phyloP scores from a whole-genome alignment of 1,140 invertebrate species.

The Venturia canescens region DNA sequence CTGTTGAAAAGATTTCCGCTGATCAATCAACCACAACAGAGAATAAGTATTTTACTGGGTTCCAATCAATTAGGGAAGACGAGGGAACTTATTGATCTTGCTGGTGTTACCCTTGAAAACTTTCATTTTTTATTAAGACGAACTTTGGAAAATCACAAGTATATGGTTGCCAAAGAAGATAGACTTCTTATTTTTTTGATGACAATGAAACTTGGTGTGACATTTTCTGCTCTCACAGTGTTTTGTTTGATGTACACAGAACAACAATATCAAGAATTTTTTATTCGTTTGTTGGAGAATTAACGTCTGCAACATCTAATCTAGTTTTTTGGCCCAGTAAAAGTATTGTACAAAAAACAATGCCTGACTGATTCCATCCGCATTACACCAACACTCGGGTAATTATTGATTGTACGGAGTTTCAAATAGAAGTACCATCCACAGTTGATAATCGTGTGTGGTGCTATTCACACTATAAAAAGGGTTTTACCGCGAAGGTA shows the following conservation, averaged over 20 bases:
- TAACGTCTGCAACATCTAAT: constrained; percentile 31
- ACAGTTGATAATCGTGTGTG: constrained; percentile 64
- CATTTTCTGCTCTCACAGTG: constrained; percentile 25
- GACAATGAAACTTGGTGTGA: constrained; percentile 38
- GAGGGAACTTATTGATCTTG: constrained; percentile 23
- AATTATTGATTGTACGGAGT: no score
- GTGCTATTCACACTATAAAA: constrained; percentile 55
- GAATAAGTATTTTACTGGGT: constrained; percentile 28
- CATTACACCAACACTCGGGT: constrained; percentile 63
- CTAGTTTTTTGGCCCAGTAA: constrained; percentile 47
- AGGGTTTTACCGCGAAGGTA: constrained; percentile 41
- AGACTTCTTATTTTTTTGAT: constrained; percentile 37
- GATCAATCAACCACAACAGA: constrained; percentile 26
- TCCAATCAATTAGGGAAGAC: constrained; percentile 19
- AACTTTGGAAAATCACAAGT: neutral
- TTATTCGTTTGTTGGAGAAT: constrained; percentile 7
- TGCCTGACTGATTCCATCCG: constrained; percentile 59
- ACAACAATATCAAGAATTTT: constrained; percentile 26
- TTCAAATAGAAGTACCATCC: constrained; percentile 33
- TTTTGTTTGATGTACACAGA: constrained; percentile 27
- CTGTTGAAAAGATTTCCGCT: constrained; percentile 23
- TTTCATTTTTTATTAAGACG: neutral
- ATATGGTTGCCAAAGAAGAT: constrained; percentile 19
- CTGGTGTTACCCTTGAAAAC: constrained; percentile 10
- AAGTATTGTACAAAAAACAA: constrained; percentile 40